These are phyloP conservation scores for Crematogaster levior DNA, from an alignment of 2,888 invertebrate species.

Conservation along the genomic window DNA sequence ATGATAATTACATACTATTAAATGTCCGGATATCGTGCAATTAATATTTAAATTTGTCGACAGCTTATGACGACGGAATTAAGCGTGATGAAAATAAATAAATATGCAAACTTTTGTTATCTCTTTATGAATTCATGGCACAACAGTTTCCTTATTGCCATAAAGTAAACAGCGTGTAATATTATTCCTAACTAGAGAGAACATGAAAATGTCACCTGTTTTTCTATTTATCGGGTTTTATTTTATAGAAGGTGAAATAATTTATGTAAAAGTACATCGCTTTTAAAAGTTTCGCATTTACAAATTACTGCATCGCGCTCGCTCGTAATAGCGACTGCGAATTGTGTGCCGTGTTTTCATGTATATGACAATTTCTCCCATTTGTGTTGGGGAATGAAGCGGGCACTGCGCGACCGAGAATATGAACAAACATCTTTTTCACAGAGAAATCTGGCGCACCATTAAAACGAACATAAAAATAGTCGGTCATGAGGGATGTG, in stretches of 20 bases:
- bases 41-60: neutral
- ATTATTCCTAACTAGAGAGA: neutral
- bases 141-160: neutral
- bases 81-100: neutral
- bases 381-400: conserved; percentile 18
- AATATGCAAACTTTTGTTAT: neutral
- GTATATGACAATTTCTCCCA: conserved; percentile 33
- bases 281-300: neutral
- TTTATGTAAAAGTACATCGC: neutral
- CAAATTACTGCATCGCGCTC: conserved; percentile 15
- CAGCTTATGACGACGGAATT: neutral
- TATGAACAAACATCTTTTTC: conserved; percentile 34
- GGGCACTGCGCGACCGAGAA: neutral
- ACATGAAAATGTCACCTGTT: neutral
- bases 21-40: neutral
- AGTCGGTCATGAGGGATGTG: neutral
- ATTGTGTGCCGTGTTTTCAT: conserved; percentile 21
- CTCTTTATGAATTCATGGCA: neutral
- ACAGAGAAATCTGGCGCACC: conserved; percentile 26
- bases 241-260: neutral
- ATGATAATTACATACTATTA: neutral
- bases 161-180: neutral
- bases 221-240: neutral
- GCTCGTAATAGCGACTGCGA: neutral
- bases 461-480: conserved; percentile 29